phyloP scores from a whole-genome alignment of 2,888 invertebrate genomes.

The Syrphus vitripennis region DNA sequence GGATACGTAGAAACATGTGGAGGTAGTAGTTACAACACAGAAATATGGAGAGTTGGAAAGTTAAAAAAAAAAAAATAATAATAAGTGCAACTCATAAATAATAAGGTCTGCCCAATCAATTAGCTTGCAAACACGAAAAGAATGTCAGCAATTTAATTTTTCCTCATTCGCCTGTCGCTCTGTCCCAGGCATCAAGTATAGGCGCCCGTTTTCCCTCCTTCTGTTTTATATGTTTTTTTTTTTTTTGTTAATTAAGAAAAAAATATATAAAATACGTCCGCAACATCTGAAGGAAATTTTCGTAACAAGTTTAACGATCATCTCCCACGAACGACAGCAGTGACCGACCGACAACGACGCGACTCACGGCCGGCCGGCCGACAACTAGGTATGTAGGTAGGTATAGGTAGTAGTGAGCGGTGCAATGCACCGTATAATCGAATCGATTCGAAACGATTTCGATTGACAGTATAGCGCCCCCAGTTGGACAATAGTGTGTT shows the following conservation, averaged over 20 bases:
- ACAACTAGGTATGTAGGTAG: too few relatives aligned
- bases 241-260: constrained; percentile 47
- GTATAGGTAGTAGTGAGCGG: too few relatives aligned
- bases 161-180: constrained; percentile 17
- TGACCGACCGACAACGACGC: too few relatives aligned
- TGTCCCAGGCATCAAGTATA: background rate
- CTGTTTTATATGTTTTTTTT: background rate
- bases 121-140: constrained; percentile 62
- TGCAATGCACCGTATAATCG: constrained; percentile 66
- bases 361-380: too few relatives aligned
- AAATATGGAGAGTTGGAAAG: background rate
- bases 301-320: constrained; percentile 60
- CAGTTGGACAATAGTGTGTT: constrained; percentile 57
- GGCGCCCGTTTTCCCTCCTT: constrained; percentile 9
- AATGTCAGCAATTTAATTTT: constrained; percentile 62
- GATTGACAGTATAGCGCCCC: constrained; percentile 70
- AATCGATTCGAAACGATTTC: constrained; percentile 63
- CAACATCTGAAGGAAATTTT: constrained; percentile 22
- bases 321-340: constrained; percentile 59
- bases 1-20: background rate
- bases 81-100: constrained; percentile 58
- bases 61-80: background rate
- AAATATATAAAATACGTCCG: background rate
- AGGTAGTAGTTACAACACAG: background rate
- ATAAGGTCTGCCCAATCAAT: constrained; percentile 65